Evolutionary conservation across 2,888 invertebrate species (phyloP).

Genomic region (Holacanthella duospinosa): DNA sequence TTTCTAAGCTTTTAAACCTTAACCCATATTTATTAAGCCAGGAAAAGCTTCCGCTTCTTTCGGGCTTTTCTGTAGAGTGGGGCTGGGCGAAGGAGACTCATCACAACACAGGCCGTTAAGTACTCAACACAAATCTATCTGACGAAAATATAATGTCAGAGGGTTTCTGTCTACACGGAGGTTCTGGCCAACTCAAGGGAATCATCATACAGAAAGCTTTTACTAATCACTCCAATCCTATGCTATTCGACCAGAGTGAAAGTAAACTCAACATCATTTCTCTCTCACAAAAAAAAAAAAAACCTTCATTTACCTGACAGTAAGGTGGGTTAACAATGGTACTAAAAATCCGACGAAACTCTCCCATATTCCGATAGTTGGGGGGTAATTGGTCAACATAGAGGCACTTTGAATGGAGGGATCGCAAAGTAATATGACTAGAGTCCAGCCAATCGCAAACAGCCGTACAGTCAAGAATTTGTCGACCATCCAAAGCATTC

Average conservation of each 20-base stretch:
- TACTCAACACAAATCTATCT: no score
- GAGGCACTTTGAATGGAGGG: conserved; percentile 48
- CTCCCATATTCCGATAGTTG: conserved; percentile 45
- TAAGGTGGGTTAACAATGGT: conserved; percentile 46
- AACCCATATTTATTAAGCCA: neutral
- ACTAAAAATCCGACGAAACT: conserved; percentile 46
- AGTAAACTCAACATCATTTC: no score
- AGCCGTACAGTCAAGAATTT: conserved; percentile 41
- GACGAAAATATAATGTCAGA: no score
- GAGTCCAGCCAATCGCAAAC: conserved; percentile 48
- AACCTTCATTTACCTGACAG: conserved; percentile 49
- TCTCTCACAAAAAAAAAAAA: no score
- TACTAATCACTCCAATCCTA: no score
- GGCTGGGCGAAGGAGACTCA: no score
- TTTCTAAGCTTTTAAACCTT: conserved; percentile 3
- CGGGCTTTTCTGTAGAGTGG: no score
- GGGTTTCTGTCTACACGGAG: no score
- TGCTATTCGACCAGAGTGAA: no score
- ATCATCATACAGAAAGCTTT: no score
- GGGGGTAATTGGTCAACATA: conserved; percentile 47
- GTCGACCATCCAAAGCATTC: conserved; percentile 42
- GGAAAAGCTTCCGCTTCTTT: neutral
- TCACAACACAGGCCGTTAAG: no score
- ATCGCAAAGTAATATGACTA: conserved; percentile 43
- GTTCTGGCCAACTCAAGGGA: no score